These are phyloP conservation scores for Galerucella calmariensis DNA, from an alignment of 2,888 invertebrate genomes.

Conservation along the genomic window DNA sequence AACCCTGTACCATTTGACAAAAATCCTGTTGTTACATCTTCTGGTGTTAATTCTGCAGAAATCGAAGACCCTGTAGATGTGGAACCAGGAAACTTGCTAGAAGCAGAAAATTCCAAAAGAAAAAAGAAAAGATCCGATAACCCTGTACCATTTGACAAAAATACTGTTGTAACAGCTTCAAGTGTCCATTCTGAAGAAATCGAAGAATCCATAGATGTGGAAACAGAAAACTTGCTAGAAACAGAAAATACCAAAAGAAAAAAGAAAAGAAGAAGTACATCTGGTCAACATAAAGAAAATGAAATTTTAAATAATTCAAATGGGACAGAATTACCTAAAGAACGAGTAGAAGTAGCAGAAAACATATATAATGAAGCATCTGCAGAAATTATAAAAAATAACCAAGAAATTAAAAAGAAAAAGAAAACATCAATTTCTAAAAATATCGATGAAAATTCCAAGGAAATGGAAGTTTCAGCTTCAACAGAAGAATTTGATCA, in stretches of 20 bases:
- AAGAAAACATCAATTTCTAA: constrained; percentile 13
- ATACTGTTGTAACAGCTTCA: not conserved
- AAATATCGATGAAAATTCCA: constrained; percentile 13
- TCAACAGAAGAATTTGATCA: not conserved
- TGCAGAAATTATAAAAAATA: not conserved
- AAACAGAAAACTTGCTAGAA: not conserved
- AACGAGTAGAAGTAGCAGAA: not conserved
- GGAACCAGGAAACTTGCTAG: not conserved
- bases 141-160: not conserved
- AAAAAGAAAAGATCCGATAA: constrained; percentile 24
- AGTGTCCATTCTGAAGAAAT: not conserved
- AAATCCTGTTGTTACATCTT: not conserved
- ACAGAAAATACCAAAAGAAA: not conserved
- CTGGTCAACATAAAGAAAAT: not conserved
- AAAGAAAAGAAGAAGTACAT: not conserved
- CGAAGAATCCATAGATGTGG: not conserved
- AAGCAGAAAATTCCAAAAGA: not conserved
- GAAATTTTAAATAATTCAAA: not conserved
- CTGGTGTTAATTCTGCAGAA: not conserved
- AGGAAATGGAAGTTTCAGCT: not conserved
- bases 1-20: not conserved
- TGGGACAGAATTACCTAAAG: not conserved
- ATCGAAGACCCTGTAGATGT: not conserved
- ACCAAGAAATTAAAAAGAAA: constrained; percentile 26
- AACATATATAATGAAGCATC: not conserved